Evolutionary conservation across 2,113 vertebrate genomes (phyloP).

Genomic region (Malaclemys terrapin): DNA sequence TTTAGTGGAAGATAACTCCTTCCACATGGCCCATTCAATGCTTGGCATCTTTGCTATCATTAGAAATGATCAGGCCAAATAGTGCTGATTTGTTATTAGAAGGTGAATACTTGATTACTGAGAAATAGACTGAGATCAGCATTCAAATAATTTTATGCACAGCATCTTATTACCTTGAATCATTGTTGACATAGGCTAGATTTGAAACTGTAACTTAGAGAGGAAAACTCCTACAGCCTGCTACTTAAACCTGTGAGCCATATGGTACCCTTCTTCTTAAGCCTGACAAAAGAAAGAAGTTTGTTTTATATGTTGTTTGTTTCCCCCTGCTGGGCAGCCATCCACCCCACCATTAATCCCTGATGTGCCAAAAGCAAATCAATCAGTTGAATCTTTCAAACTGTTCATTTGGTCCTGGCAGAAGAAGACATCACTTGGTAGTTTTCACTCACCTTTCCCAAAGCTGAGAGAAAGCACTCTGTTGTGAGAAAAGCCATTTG

Average conservation of each 20-base stretch:
- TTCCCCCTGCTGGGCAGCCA: not conserved
- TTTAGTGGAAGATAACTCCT: not conserved
- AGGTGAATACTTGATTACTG: not conserved
- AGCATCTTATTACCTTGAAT: not conserved
- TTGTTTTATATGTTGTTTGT: not conserved
- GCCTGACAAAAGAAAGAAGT: not conserved
- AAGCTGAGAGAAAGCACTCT: slow-evolving; percentile 8
- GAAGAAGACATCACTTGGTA: slow-evolving; percentile 52
- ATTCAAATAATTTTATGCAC: slow-evolving; percentile 14
- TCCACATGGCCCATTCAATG: not conserved
- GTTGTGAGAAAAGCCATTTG: slow-evolving; percentile 37
- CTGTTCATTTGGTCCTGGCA: slow-evolving; percentile 49
- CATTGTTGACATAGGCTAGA: not conserved
- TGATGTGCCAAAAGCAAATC: slow-evolving; percentile 9
- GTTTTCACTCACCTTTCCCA: slow-evolving; percentile 60
- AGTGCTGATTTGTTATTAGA: not conserved
- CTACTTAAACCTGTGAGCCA: not conserved
- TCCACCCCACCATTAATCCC: not conserved
- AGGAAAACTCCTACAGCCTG: not conserved
- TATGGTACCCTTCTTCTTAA: not conserved
- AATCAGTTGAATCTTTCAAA: not conserved
- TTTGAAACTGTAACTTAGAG: not conserved
- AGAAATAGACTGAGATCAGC: not conserved
- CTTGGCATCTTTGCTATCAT: not conserved
- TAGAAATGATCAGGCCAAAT: not conserved